Evolutionary conservation across 2,888 invertebrate species (phyloP).

Genomic region (Sympetrum striolatum): DNA sequence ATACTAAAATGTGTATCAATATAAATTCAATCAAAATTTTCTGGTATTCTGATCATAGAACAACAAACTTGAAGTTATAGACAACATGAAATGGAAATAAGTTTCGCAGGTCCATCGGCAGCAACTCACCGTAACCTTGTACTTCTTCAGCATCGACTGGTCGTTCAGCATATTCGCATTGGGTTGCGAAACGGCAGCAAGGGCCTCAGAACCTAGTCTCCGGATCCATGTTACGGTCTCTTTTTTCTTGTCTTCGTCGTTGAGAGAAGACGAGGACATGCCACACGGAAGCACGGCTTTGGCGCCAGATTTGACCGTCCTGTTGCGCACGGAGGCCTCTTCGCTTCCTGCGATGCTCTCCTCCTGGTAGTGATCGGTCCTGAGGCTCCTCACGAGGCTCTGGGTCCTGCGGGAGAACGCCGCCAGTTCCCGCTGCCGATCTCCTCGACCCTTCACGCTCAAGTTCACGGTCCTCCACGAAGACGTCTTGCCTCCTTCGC

Average conservation of each 20-base stretch:
- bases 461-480: neutral
- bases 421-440: neutral
- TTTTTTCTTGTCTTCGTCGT: conserved; percentile 5
- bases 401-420: neutral
- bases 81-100: no score
- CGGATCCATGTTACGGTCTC: conserved; percentile 7
- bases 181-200: neutral
- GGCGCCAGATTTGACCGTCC: neutral
- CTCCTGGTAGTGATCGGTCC: neutral
- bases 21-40: no score
- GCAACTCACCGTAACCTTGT: neutral
- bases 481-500: neutral
- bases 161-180: neutral
- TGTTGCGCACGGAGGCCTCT: neutral
- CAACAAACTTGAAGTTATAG: no score
- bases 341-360: neutral
- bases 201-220: neutral
- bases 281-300: conserved; percentile 5
- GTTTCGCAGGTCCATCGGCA: neutral
- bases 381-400: conserved; percentile 10
- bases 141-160: neutral
- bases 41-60: no score
- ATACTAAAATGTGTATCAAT: no score
- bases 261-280: neutral
- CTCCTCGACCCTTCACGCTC: neutral